Percentiles rank a stretch among this genome's conserved stretches.
These are phyloP conservation scores for Acanthornis magna DNA, from an alignment of 2,797 vertebrate genomes.

Conservation along the genomic window DNA sequence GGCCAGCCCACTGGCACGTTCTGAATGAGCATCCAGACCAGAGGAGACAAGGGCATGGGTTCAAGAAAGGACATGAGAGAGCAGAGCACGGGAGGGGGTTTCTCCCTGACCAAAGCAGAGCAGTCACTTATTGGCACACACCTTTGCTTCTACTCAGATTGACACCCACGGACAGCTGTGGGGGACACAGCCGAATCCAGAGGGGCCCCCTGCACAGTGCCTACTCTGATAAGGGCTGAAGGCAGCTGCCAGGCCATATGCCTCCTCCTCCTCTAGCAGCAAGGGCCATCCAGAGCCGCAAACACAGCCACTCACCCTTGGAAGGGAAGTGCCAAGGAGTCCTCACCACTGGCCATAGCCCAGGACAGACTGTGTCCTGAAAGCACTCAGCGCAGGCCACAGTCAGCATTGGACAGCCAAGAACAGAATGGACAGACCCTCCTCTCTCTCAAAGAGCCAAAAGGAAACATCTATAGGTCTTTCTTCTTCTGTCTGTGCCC, in stretches of 20 bases:
- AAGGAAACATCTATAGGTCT: background rate
- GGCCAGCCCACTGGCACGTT: background rate
- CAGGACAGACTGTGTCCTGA: background rate
- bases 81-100: background rate
- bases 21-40: background rate
- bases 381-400: accelerated
- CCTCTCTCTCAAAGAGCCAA: background rate
- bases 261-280: background rate
- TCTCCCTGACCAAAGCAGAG: background rate
- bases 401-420: background rate
- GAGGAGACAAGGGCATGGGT: background rate
- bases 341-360: background rate
- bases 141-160: background rate
- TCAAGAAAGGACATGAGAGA: background rate
- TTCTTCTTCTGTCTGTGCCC: background rate
- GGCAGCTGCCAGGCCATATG: background rate
- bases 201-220: accelerated
- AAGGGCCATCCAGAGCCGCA: background rate
- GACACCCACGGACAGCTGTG: background rate
- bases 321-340: background rate
- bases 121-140: background rate
- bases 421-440: background rate
- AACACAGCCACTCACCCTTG: background rate
- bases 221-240: accelerated
- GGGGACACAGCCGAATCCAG: background rate